Percentiles rank a stretch among this genome's conserved stretches.
Conservation (phyloP, 2,888 invertebrate species). For the Yponomeuta plumbellus region DNA sequence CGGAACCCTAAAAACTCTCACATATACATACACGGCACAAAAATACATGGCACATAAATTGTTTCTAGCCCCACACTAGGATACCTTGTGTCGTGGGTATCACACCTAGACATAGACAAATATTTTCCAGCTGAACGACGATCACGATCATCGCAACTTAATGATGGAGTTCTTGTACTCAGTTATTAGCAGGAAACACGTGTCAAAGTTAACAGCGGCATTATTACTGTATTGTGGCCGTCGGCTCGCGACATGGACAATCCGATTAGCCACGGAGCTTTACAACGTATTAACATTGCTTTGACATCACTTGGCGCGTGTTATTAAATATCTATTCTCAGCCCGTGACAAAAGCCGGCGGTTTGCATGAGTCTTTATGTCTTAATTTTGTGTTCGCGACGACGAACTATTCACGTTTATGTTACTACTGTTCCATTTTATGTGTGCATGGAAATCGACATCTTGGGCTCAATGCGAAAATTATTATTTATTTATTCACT, state of each 20-base stretch:
- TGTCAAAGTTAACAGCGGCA: slow-evolving; percentile 7
- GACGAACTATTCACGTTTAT: background rate
- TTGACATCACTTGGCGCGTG: slow-evolving; percentile 12
- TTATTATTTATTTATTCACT: too few relatives aligned
- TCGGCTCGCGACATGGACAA: background rate
- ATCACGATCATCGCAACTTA: background rate
- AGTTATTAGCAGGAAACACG: slow-evolving; percentile 5
- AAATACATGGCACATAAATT: too few relatives aligned
- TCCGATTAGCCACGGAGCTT: slow-evolving; percentile 7
- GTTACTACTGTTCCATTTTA: background rate
- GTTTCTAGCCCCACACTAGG: too few relatives aligned
- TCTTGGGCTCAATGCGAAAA: too few relatives aligned
- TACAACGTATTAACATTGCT: slow-evolving; percentile 4
- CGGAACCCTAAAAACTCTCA: too few relatives aligned
- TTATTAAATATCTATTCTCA: slow-evolving; percentile 33
- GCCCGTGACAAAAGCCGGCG: slow-evolving; percentile 36
- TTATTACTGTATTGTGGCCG: background rate
- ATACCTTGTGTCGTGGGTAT: too few relatives aligned
- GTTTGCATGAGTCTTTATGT: slow-evolving; percentile 41
- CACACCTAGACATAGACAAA: background rate
- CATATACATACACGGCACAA: too few relatives aligned
- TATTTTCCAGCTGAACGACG: background rate
- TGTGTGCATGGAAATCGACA: too few relatives aligned
- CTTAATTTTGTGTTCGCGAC: slow-evolving; percentile 42
- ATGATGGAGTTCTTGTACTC: background rate